Base-by-base conservation (phyloP, 2,113 vertebrate species). In the Thunnus maccoyii region DNA sequence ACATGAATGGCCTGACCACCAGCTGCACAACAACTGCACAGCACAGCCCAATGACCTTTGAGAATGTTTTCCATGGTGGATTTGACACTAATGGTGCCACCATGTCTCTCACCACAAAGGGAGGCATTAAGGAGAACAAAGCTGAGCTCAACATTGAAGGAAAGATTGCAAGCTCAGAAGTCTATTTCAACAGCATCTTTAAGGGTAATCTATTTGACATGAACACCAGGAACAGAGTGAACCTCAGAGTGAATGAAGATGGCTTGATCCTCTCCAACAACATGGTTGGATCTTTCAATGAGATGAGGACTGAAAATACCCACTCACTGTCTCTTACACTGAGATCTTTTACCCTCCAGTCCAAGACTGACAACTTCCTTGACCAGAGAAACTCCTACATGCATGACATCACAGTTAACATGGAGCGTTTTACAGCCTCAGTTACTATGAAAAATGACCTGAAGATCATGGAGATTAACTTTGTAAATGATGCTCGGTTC, bases 1-100 rank as follows among this genome's bases (percentile, higher is more conserved):
- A 90, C 76, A 90, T 6, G 4, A 92, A 96, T 1, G 96, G 96
- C 54, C 36, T 98, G 72, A 94, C 95, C 57, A 96, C 96, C 84
- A 97, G 96, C 6, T 94, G 95, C 16, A 97, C 94, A 2, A 97
- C 96, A 76, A 97, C 89, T 5, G 52, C 97, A 58, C 96, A 96
- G 76, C 88, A 91, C 27, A 95, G 88, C 62, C 95, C 94, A 15
- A 14, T 98, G 78, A 89, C 93, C 65, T 85, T 98, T 76, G 96
- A 97, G 90, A 96, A 96, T 57, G 93, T 96, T 83, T 93, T 98
- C 88, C 96, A 97, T 32, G 91, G 94, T 1, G 95, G 86, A 36
- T 77, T 98, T 3, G 95, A 96, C 27, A 72, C 85, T n/a, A 84
- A 95, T 15, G 96, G 97, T 77, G 95, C 95, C 20, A 94, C 90